Base-by-base conservation (phyloP, 2,888 invertebrate species). In the Adelphocoris suturalis region DNA sequence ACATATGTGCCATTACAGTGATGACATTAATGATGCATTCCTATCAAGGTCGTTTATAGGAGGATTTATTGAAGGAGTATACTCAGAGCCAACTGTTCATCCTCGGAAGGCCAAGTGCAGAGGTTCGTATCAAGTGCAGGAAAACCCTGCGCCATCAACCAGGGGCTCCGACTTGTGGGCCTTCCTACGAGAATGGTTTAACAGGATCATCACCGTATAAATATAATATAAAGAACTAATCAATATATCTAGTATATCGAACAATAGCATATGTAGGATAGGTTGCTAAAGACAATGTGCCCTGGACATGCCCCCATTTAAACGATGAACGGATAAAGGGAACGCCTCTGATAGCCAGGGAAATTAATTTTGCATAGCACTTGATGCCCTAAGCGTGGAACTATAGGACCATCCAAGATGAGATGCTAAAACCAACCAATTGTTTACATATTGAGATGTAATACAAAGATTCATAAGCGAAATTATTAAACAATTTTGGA, bases 151-250 rank as follows among this genome's bases (percentile, higher is more conserved):
- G 61, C 61, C 52, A 47, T 84, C 80, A 81, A 89, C 80, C 80
- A 81, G 89, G 37, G 80, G 89, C 89, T 81, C 37, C 9, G 80
- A 48, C 76, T 78, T 87, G 27, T 37, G 27, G 11, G 52, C 68
- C 86, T 48, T 19, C 76, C 57, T 86, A 48, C 68, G 84, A 90
- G 90, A 90, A 90, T 86, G 85, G 90, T 86, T 90, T 86, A 76
- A 86, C 86, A 46, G 89, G 37, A 81, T 89, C 82, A 89, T 89
- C 81, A 89, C 81, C 61, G 16, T 11, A 78, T 87, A 14, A n/a
- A n/a, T n/a, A n/a, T n/a, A n/a, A n/a, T n/a, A n/a, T n/a, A n/a
- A n/a, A n/a, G n/a, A n/a, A n/a, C n/a, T n/a, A n/a, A n/a, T n/a
- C n/a, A n/a, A n/a, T n/a, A n/a, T n/a, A n/a, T n/a, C n/a, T n/a